Evolutionary conservation across 2,888 invertebrate species (phyloP).

Genomic region (Parelbella ahira): DNA sequence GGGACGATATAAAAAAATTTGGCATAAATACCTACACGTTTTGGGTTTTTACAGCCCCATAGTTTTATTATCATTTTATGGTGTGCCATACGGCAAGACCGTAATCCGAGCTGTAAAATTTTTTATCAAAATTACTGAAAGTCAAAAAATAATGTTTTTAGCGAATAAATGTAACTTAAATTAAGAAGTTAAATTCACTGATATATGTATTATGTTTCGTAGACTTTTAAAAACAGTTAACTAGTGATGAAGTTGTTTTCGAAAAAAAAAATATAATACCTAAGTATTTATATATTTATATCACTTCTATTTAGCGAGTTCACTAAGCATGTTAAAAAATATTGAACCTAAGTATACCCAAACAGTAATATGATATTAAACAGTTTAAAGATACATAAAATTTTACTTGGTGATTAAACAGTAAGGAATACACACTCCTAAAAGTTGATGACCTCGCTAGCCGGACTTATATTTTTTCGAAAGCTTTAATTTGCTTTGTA

Average conservation of each 20-base stretch:
- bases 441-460: too few relatives aligned
- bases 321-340: too few relatives aligned
- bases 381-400: too few relatives aligned
- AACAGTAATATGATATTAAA: too few relatives aligned
- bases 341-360: too few relatives aligned
- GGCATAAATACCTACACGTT: constrained; percentile 46
- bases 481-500: too few relatives aligned
- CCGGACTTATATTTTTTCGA: too few relatives aligned
- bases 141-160: constrained; percentile 31
- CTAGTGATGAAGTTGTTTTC: constrained; percentile 12
- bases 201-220: constrained; percentile 34
- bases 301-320: not conserved
- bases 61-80: constrained; percentile 36
- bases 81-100: constrained; percentile 43
- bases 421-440: too few relatives aligned
- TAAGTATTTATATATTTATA: not conserved
- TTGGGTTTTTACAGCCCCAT: constrained; percentile 68
- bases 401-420: too few relatives aligned
- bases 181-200: constrained; percentile 32
- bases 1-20: constrained; percentile 63
- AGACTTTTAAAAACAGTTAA: constrained; percentile 31
- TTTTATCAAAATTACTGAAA: constrained; percentile 22
- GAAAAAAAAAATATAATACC: constrained; percentile 6
- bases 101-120: constrained; percentile 11
- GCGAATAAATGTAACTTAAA: constrained; percentile 37